These are phyloP conservation scores for Asbolus verrucosus DNA, from an alignment of 1,140 invertebrate species.

Conservation along the genomic window DNA sequence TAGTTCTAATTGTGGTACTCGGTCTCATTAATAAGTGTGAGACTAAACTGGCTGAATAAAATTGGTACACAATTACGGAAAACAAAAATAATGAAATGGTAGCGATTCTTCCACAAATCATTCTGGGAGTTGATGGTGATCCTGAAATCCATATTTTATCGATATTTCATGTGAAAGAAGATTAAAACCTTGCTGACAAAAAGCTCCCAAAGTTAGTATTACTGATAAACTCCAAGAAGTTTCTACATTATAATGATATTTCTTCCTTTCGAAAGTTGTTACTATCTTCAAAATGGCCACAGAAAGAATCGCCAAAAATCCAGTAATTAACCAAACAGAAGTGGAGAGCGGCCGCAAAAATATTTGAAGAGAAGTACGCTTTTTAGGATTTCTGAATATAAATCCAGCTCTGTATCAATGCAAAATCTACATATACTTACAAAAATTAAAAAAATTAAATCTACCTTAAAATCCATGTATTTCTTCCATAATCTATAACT, in stretches of 20 bases:
- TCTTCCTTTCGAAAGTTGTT: constrained; percentile 31
- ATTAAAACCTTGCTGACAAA: constrained; percentile 64
- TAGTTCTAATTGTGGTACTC: constrained; percentile 20
- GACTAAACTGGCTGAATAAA: constrained; percentile 54
- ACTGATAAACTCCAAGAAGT: constrained; percentile 54
- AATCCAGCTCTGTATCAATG: constrained; percentile 72
- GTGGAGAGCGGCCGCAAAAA: constrained; percentile 70
- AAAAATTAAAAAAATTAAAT: constrained; percentile 48
- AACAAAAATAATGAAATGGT: constrained; percentile 46
- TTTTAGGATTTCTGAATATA: constrained; percentile 74
- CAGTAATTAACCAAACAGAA: constrained; percentile 69
- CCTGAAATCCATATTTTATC: background rate
- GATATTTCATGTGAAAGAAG: background rate
- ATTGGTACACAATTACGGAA: constrained; percentile 50
- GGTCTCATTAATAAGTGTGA: constrained; percentile 45
- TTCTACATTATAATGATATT: constrained; percentile 5
- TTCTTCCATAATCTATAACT: constrained; percentile 71
- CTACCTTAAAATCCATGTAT: constrained; percentile 71
- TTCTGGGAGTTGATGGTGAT: background rate
- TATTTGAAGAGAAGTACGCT: constrained; percentile 68
- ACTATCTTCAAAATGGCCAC: constrained; percentile 62
- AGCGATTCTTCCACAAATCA: constrained; percentile 43
- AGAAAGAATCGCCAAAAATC: constrained; percentile 60
- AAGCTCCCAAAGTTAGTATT: constrained; percentile 64
- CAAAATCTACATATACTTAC: no score